phyloP scores from a whole-genome alignment of 2,888 invertebrate species.

The Spodoptera littoralis region DNA sequence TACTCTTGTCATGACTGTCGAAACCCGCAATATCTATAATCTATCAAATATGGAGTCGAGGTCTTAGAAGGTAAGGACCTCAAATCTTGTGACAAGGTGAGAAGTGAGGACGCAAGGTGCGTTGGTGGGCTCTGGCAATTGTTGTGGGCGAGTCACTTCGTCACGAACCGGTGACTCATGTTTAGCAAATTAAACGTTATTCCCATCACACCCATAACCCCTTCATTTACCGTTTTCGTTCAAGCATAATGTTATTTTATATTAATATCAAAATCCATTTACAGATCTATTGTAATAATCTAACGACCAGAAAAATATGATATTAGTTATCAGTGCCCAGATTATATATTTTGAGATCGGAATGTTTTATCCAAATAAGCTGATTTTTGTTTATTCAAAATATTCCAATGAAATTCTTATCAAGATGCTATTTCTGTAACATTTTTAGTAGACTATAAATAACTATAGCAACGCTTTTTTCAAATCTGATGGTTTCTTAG shows the following conservation, averaged over 20 bases:
- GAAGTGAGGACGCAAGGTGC: constrained; percentile 60
- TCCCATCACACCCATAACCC: constrained; percentile 52
- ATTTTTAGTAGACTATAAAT: no score
- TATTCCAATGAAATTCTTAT: no score
- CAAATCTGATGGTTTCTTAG: no score
- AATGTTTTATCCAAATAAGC: no score
- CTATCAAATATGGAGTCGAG: constrained; percentile 64
- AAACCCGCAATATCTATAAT: constrained; percentile 45
- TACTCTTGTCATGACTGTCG: constrained; percentile 30
- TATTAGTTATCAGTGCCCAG: no score
- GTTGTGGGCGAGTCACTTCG: constrained; percentile 57
- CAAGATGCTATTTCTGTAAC: no score
- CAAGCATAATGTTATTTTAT: no score
- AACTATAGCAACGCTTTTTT: no score
- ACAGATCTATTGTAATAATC: no score
- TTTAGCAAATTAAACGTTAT: constrained; percentile 52
- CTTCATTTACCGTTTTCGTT: constrained; percentile 24
- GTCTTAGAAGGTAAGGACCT: constrained; percentile 67
- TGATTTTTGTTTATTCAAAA: no score
- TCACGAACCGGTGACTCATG: constrained; percentile 58
- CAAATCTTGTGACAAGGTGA: constrained; percentile 65
- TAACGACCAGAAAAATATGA: no score
- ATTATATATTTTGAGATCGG: background rate
- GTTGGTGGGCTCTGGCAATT: constrained; percentile 58
- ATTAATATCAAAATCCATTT: no score